phyloP scores from a whole-genome alignment of 2,888 invertebrate genomes.

The Polymixis lichenea region DNA sequence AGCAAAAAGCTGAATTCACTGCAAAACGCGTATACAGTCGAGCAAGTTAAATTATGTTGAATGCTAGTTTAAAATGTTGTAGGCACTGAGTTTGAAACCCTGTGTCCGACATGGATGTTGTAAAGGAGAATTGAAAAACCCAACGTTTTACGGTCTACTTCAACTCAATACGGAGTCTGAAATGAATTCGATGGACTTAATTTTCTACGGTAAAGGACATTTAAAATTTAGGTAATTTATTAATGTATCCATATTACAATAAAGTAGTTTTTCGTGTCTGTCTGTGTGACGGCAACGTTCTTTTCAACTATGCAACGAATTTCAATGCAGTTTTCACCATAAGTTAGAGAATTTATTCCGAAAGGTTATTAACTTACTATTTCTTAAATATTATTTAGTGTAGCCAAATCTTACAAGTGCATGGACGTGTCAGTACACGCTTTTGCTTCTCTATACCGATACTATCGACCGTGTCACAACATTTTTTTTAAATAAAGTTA shows the following conservation, averaged over 20 bases:
- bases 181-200: background rate
- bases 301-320: background rate
- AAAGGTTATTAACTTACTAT: background rate
- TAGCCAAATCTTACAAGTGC: background rate
- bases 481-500: background rate
- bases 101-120: constrained; percentile 19
- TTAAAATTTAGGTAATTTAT: background rate
- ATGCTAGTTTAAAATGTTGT: constrained; percentile 42
- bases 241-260: background rate
- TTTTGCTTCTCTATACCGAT: no score
- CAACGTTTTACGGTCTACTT: background rate
- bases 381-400: background rate
- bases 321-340: background rate
- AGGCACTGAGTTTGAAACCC: constrained; percentile 31
- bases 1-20: constrained; percentile 24
- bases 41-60: constrained; percentile 45
- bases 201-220: background rate
- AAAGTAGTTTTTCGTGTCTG: background rate
- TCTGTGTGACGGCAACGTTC: background rate
- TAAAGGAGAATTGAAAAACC: constrained; percentile 26
- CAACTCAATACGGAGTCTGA: constrained; percentile 4
- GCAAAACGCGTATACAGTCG: background rate
- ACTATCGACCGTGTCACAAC: no score
- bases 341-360: background rate
- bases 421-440: background rate